Evolutionary conservation across 1,140 invertebrate species (phyloP).

Genomic region (Macrocentrus cingulum): DNA sequence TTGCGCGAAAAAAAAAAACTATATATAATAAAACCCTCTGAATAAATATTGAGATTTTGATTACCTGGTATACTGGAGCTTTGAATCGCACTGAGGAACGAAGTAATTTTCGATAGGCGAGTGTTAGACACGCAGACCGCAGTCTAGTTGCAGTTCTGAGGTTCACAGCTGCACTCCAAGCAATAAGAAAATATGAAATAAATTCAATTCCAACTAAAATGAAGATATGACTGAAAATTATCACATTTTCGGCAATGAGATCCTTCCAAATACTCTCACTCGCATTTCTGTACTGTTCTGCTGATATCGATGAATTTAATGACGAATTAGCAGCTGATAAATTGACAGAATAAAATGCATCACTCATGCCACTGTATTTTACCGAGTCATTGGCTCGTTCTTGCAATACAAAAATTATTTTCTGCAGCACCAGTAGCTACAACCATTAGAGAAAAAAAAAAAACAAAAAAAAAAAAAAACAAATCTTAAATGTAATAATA

Average conservation of each 20-base stretch:
- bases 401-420: conserved; percentile 26
- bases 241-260: conserved; percentile 30
- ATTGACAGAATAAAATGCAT: not conserved
- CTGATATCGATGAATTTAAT: not conserved
- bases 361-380: not conserved
- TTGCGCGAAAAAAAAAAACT: too few relatives aligned
- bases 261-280: conserved; percentile 18
- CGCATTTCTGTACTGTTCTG: not conserved
- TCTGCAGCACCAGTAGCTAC: conserved; percentile 28
- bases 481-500: too few relatives aligned
- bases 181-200: conserved; percentile 34
- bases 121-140: conserved; percentile 36
- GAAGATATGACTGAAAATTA: conserved; percentile 29
- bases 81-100: conserved; percentile 34
- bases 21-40: too few relatives aligned
- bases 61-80: conserved; percentile 36
- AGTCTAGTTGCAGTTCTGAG: conserved; percentile 37
- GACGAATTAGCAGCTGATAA: conserved; percentile 1
- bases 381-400: conserved; percentile 13
- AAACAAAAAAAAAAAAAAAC: not conserved
- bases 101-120: conserved; percentile 36
- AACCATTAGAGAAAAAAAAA: not conserved
- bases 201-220: conserved; percentile 31
- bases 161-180: conserved; percentile 35
- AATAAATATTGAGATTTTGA: not conserved